Evolutionary conservation across 1,140 invertebrate genomes (phyloP), one percentile per base, ranked within the genome.

Genomic region (Hestina assimilis): DNA sequence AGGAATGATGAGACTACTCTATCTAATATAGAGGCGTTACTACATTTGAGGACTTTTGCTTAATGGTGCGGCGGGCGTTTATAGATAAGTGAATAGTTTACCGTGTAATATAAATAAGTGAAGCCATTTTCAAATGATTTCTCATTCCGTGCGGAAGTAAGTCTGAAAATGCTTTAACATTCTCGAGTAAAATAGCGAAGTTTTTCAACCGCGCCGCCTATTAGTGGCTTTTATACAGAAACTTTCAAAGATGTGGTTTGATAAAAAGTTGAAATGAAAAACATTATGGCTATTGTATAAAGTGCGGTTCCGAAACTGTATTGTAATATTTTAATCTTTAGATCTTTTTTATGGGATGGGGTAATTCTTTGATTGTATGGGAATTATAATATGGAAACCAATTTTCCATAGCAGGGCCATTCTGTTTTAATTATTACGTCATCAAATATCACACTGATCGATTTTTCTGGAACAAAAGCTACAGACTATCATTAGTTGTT

Each of bases 181-280:
- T 12, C 29, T 11, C 42, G n/a, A 43, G 53, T 46, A 29, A 47
- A 55, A 55, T 47, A 47, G 53, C 43, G 55, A 74, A 71, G 59
- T 69, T 79, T 76, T 63, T 47, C 69, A 78, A 75, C 73, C 75
- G 42, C 72, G 72, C 35, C 23, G 53, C 47, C 73, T 78, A 79
- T 84, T 84, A 79, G 77, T 65, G 77, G 81, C 59, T 75, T 77
- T 76, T 66, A 72, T 59, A 63, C 59, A 33, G 53, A 48, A 54
- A 72, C 63, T 58, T 76, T 69, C 53, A 67, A 75, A 77, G 78
- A 74, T 65, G 75, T 59, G 68, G 72, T 72, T 19, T 42, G 60
- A 74, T 76, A 77, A 81, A 81, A 77, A 71, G 56, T 73, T 75
- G 67, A 72, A 78, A 72, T 72, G 63, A 72, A 78, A 69, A 60